Base-by-base conservation (phyloP, 2,113 vertebrate genomes). In the Archilochus colubris region DNA sequence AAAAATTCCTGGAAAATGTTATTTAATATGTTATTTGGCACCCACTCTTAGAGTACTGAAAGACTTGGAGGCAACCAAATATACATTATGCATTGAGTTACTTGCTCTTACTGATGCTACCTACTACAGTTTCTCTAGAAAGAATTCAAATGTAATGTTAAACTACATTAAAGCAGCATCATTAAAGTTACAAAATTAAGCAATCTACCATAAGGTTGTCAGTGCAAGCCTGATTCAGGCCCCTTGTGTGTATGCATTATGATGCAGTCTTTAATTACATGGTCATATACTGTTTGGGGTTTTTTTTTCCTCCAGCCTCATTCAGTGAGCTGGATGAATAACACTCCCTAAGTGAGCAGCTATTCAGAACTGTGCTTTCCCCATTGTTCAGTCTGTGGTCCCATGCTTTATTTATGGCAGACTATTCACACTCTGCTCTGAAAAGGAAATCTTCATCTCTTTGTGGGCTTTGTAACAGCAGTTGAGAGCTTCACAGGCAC, bases 261-360 rank as follows among this genome's bases (percentile, higher is more conserved):
- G 78, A 91, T 76, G 58, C n/a, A 82, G 70, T 76, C 58, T 79
- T 95, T 94, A 94, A 94, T 96, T 94, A 93, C 86, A 76, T 38
- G 86, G 50, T 82, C 67, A 58, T 87, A 73, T 51, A 66, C 17
- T 57, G 3, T 15, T 40, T 40, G 40, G 40, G 40, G 36, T 38
- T 46, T 28, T 77, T 91, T 63, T 44, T 30, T 3, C 21, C 40
- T 75, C 22, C 57, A 48, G 31, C 62, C n/a, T 91, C 46, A 46
- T 87, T 94, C 81, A 82, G 46, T 33, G 77, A 85, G 44, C 50
- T 66, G 86, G 74, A 68, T 85, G 83, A 96, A 91, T 31, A 84
- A 64, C 57, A 28, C 44, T 75, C 25, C 40, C 69, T 92, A 57
- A 81, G 92, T 54, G 83, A 93, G 73, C 66, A 91, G 66, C 80